Evolutionary conservation across 2,797 vertebrate genomes (phyloP).

Genomic region (Apodemus agrarius): DNA sequence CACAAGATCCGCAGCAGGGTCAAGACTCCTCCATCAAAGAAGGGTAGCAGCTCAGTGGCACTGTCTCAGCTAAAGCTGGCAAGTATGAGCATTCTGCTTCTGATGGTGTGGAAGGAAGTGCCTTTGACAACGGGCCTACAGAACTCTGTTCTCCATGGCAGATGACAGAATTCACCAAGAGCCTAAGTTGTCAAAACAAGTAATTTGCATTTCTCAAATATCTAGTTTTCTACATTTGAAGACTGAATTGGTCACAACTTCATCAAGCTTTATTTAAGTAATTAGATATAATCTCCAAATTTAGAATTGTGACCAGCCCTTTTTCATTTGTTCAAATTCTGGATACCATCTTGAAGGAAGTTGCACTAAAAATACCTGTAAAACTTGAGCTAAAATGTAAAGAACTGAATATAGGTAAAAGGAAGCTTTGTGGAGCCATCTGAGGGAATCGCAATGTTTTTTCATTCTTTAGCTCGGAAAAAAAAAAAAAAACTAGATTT

Average conservation of each 20-base stretch:
- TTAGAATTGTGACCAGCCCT: neutral
- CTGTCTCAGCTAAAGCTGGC: neutral
- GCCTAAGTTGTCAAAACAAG: slow-evolving; percentile 25
- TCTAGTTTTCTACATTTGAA: slow-evolving; percentile 20
- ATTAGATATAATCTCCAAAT: neutral
- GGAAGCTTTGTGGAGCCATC: neutral
- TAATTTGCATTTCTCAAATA: slow-evolving; percentile 35
- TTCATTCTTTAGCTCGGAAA: slow-evolving; percentile 1
- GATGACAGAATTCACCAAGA: neutral
- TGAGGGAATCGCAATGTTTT: neutral
- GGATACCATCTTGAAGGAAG: slow-evolving; percentile 30
- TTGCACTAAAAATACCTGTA: neutral
- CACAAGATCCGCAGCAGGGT: neutral
- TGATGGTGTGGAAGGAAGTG: neutral
- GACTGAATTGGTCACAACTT: neutral
- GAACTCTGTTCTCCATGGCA: neutral
- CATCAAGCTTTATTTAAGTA: neutral
- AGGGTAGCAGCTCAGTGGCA: neutral
- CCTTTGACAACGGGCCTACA: neutral
- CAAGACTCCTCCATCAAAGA: neutral
- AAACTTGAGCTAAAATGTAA: slow-evolving; percentile 43
- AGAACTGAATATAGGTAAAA: slow-evolving; percentile 15
- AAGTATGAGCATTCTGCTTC: neutral
- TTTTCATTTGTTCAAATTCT: slow-evolving; percentile 8
- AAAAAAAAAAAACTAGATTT: slow-evolving; percentile 17